Evolutionary conservation across 2,888 invertebrate species (phyloP).

Genomic region (Brachycybe producta): DNA sequence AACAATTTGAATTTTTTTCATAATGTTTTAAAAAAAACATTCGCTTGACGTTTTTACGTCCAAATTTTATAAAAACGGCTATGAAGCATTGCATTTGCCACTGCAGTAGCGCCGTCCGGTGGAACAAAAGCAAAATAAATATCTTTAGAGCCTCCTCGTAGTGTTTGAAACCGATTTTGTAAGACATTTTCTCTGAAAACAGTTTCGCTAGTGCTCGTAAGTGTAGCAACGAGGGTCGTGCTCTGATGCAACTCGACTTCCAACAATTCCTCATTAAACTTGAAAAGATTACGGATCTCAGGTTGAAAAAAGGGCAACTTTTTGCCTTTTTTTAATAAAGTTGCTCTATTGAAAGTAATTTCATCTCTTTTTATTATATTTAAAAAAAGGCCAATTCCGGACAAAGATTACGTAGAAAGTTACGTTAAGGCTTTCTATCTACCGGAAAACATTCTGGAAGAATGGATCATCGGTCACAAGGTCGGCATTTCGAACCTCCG

Average conservation of each 20-base stretch:
- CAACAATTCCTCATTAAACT: constrained; percentile 83
- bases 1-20: no score
- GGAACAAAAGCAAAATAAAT: no score
- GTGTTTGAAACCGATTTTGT: no score
- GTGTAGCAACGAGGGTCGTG: constrained; percentile 91
- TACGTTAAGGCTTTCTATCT: constrained; percentile 95
- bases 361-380: neutral
- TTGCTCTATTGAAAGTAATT: constrained; percentile 2
- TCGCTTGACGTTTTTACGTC: no score
- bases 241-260: constrained; percentile 95
- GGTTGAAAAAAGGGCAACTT: constrained; percentile 24
- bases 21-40: no score
- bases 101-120: no score
- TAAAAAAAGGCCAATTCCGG: constrained; percentile 44
- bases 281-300: constrained; percentile 68
- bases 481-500: no score
- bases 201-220: constrained; percentile 78
- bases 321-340: constrained; percentile 15
- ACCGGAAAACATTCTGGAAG: constrained; percentile 72
- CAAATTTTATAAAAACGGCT: no score
- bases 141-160: neutral
- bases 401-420: constrained; percentile 77
- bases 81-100: no score
- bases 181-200: constrained; percentile 22
- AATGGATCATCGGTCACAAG: constrained; percentile 71